Conservation (phyloP, 2,113 vertebrate species). For the Pelusios castaneus region DNA sequence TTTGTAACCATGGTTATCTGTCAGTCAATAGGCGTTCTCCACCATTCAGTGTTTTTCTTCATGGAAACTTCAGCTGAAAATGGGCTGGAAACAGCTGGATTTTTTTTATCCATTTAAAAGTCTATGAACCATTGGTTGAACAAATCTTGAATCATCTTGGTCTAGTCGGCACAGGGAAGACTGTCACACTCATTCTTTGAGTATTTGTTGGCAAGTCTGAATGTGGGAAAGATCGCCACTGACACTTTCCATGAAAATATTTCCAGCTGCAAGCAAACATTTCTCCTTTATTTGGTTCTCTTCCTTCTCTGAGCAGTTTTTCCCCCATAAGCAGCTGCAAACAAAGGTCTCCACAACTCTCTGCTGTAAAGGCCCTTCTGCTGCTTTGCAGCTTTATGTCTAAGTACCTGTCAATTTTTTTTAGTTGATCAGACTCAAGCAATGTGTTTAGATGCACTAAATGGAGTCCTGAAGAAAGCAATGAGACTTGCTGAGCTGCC, state of each 20-base stretch:
- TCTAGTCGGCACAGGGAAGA: background rate
- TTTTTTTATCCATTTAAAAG: background rate
- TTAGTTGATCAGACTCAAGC: background rate
- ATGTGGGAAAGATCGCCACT: background rate
- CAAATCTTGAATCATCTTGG: background rate
- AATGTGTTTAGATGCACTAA: background rate
- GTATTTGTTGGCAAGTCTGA: background rate
- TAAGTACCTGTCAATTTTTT: background rate
- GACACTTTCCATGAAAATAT: background rate
- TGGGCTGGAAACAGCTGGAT: background rate
- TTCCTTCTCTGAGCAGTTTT: background rate
- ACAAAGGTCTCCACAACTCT: background rate
- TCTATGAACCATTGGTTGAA: background rate
- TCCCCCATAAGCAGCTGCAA: background rate
- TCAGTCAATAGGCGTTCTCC: background rate
- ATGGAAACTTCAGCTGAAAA: background rate
- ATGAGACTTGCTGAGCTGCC: background rate
- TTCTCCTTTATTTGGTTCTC: background rate
- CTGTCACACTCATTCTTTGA: background rate
- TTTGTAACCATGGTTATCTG: background rate
- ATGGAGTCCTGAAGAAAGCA: background rate
- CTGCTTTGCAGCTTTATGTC: background rate
- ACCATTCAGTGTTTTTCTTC: background rate
- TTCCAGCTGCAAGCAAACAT: background rate
- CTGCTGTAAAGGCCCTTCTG: background rate